Base-by-base conservation (phyloP, 2,113 vertebrate genomes). In the Telmatochromis brachygnathus region DNA sequence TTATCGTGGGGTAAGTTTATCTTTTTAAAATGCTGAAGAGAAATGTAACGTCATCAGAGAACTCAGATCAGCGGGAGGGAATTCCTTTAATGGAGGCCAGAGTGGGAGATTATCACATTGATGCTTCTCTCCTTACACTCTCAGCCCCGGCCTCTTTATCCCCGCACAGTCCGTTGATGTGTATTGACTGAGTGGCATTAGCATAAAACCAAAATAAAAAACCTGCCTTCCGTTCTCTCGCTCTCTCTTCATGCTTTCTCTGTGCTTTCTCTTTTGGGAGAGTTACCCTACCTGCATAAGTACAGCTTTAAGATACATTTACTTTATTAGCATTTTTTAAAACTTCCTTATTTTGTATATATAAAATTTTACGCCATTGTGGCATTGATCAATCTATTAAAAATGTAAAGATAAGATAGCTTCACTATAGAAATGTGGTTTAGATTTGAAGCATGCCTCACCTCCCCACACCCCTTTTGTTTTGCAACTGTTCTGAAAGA, bases 61-160 rank as follows among this genome's bases (percentile, higher is more conserved):
- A 81, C 60, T 89, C 73, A 70, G 73, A 88, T 88, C 91, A 86
- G 82, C 21, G 53, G 47, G 82, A 85, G 84, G 90, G 82, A 87
- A 89, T 92, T 89, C 60, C 83, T 87, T 88, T 82, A 87, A 79
- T 53, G 33, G 23, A 79, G 81, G 73, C 49, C 51, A 58, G 79
- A 83, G 82, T 84, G 37, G 79, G 37, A 92, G 83, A 89, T 92
- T 56, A 92, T 93, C 88, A 83, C 87, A 83, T 21, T 92, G 91
- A 91, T 93, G 83, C 84, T 87, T 91, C 89, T 93, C 84, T 79
- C 13, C 81, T 93, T 90, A 91, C 91, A 30, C 65, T 79, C 87
- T 82, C 55, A 84, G 30, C 15, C 53, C 55, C 6, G 2, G 33
- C 28, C 26, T 83, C 17, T 70, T 79, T 62, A 58, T 62, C 79